Percentiles rank a stretch among this genome's conserved stretches.
Evolutionary conservation across 2,888 invertebrate species (phyloP).

Genomic region (Graphium colonna): DNA sequence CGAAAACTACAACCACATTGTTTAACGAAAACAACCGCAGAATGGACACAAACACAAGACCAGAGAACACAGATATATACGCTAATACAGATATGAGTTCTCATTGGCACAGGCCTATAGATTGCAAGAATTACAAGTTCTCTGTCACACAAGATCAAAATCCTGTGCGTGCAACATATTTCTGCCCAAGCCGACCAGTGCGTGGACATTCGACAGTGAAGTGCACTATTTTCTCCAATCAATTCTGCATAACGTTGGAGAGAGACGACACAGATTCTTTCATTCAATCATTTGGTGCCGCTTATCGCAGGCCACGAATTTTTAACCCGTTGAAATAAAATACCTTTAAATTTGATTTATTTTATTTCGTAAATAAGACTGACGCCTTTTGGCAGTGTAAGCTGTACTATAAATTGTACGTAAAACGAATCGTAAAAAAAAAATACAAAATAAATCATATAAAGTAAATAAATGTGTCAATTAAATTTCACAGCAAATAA

Average conservation of each 20-base stretch:
- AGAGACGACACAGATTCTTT: slow-evolving; percentile 62
- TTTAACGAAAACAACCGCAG: slow-evolving; percentile 42
- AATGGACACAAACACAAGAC: slow-evolving; percentile 33
- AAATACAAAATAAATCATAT: slow-evolving; percentile 15
- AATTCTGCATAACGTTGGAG: slow-evolving; percentile 65
- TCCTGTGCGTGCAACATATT: slow-evolving; percentile 56
- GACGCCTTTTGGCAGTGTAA: slow-evolving; percentile 16
- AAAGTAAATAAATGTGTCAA: slow-evolving; percentile 2
- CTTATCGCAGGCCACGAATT: slow-evolving; percentile 53
- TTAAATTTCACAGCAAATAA: not conserved
- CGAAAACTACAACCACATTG: slow-evolving; percentile 39
- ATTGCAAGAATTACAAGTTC: slow-evolving; percentile 71
- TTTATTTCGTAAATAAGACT: slow-evolving; percentile 23
- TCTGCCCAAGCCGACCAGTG: slow-evolving; percentile 60
- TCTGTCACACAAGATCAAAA: slow-evolving; percentile 54
- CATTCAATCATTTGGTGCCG: slow-evolving; percentile 42
- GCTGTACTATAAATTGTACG: not conserved
- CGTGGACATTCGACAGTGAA: slow-evolving; percentile 48
- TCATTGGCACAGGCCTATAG: slow-evolving; percentile 45
- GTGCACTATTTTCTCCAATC: slow-evolving; percentile 70
- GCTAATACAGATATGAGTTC: slow-evolving; percentile 20
- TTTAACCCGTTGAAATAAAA: slow-evolving; percentile 16
- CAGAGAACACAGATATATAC: slow-evolving; percentile 25
- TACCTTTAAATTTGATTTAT: not conserved
- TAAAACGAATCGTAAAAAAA: not conserved